phyloP scores from a whole-genome alignment of 2,113 vertebrate genomes.

The Solea solea region DNA sequence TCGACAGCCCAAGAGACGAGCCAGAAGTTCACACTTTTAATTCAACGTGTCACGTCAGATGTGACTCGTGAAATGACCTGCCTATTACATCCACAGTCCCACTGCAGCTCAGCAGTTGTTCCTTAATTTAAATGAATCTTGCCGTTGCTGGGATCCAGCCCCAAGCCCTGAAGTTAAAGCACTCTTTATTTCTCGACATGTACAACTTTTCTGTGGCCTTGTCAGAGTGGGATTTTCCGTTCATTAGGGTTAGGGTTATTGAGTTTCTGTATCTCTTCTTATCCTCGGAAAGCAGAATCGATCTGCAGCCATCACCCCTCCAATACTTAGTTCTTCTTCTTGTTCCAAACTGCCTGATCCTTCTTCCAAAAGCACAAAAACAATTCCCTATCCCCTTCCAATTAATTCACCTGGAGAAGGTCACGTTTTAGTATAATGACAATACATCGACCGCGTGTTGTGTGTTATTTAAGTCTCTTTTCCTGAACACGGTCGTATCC shows the following conservation, averaged over 20 bases:
- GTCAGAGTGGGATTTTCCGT: too few relatives aligned
- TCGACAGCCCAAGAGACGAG: not conserved
- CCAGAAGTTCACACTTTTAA: too few relatives aligned
- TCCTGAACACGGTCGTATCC: not conserved
- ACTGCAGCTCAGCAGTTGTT: not conserved
- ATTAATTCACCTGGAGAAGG: not conserved
- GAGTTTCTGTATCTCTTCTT: too few relatives aligned
- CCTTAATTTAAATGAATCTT: not conserved
- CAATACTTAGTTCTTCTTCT: not conserved
- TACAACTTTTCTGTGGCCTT: not conserved
- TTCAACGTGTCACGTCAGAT: not conserved
- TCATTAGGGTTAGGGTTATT: too few relatives aligned
- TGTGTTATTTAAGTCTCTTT: not conserved
- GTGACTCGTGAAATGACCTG: not conserved
- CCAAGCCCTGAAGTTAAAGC: not conserved
- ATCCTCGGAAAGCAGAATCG: not conserved
- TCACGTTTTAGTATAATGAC: not conserved
- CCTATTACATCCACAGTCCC: not conserved
- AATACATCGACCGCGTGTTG: not conserved
- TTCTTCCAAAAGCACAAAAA: not conserved
- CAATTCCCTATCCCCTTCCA: not conserved
- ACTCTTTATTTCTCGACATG: not conserved
- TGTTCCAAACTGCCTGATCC: not conserved
- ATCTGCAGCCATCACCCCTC: not conserved
- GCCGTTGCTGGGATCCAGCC: not conserved